These are phyloP conservation scores for Liopterus haemorrhoidalis DNA, from an alignment of 2,888 invertebrate species.

Conservation along the genomic window DNA sequence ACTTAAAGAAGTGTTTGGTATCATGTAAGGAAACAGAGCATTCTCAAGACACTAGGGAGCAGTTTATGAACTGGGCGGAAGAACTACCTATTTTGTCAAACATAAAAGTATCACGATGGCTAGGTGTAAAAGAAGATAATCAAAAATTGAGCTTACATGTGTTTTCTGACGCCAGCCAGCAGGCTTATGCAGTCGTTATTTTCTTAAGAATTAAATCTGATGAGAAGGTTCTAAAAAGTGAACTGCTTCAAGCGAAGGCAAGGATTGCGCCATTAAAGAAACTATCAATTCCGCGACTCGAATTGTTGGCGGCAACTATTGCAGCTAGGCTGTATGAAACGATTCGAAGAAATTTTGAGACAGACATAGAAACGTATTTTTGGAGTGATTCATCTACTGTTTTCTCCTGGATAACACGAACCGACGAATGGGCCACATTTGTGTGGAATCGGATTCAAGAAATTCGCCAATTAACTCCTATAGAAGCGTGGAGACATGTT, in stretches of 20 bases:
- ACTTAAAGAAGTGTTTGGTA: constrained; percentile 8
- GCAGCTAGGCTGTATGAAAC: constrained; percentile 30
- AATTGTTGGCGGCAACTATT: constrained; percentile 35
- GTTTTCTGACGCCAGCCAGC: constrained; percentile 4
- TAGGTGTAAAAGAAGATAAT: neutral
- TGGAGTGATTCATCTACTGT: constrained; percentile 35
- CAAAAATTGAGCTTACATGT: neutral
- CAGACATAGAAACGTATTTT: constrained; percentile 24
- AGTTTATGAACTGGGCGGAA: constrained; percentile 24
- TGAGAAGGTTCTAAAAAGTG: constrained; percentile 26
- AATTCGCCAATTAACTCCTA: constrained; percentile 28
- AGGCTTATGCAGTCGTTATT: constrained; percentile 6
- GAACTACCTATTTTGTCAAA: neutral
- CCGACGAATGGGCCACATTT: constrained; percentile 31
- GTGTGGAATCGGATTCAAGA: constrained; percentile 34
- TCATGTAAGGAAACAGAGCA: neutral
- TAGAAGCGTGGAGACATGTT: constrained; percentile 33
- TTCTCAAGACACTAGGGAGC: constrained; percentile 20
- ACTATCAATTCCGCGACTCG: constrained; percentile 36
- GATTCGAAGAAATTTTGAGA: neutral
- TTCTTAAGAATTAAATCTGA: constrained; percentile 1
- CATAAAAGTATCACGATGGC: constrained; percentile 4
- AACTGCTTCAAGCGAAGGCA: constrained; percentile 32
- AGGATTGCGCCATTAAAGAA: constrained; percentile 34
- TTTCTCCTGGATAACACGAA: constrained; percentile 31